phyloP scores from a whole-genome alignment of 2,797 vertebrate species.

The Myripristis murdjan region DNA sequence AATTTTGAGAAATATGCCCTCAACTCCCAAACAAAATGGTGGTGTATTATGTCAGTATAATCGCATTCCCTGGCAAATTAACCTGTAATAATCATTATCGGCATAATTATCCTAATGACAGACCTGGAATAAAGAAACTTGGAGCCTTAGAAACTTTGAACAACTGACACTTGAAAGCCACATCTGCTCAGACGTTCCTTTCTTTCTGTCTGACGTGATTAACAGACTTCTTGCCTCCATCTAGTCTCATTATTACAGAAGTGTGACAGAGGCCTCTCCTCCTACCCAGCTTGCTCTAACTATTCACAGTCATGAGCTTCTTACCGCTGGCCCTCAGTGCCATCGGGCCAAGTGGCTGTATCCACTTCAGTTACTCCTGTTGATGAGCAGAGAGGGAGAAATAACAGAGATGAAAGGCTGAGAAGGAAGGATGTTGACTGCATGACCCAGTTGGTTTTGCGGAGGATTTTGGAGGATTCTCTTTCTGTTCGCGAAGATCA shows the following conservation, averaged over 20 bases:
- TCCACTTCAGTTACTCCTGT: slow-evolving; percentile 50
- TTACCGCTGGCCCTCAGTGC: slow-evolving; percentile 57
- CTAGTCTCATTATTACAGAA: slow-evolving; percentile 67
- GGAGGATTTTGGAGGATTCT: too few relatives aligned
- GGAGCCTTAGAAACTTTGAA: slow-evolving; percentile 36
- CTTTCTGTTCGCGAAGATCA: slow-evolving; percentile 17
- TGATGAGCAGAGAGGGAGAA: slow-evolving; percentile 48
- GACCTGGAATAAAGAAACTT: slow-evolving; percentile 27
- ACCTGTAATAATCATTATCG: slow-evolving; percentile 25
- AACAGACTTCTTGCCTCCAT: slow-evolving; percentile 50
- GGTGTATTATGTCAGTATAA: slow-evolving; percentile 39
- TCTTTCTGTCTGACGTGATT: slow-evolving; percentile 59
- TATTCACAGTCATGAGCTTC: slow-evolving; percentile 60
- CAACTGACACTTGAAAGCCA: slow-evolving; percentile 35
- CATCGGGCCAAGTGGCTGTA: slow-evolving; percentile 45
- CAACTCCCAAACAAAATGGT: slow-evolving; percentile 57
- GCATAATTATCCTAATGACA: slow-evolving; percentile 35
- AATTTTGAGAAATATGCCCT: slow-evolving; percentile 60
- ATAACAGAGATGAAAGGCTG: slow-evolving; percentile 61
- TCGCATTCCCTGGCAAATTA: slow-evolving; percentile 37
- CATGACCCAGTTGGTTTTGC: slow-evolving; percentile 37
- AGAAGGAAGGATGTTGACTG: slow-evolving; percentile 27
- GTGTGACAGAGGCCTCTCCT: slow-evolving; percentile 56
- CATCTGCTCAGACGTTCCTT: slow-evolving; percentile 52
- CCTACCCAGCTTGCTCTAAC: slow-evolving; percentile 65